These are phyloP conservation scores for Drosophila kikkawai DNA, from an alignment of 1,140 invertebrate genomes.

Conservation along the genomic window DNA sequence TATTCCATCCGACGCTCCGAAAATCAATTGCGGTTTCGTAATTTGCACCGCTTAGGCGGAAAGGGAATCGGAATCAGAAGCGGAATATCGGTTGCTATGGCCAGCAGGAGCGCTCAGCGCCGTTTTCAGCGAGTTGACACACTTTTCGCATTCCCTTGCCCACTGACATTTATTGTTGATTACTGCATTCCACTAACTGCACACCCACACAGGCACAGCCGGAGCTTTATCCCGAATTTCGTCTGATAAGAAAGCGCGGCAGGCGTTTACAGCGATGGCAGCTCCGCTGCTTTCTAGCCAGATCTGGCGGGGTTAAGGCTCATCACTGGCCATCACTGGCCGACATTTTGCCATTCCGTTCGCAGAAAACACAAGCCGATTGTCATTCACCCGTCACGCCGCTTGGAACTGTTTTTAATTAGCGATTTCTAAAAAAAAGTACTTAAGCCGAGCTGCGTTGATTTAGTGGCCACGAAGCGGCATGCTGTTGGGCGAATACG, in stretches of 20 bases:
- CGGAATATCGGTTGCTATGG: slow-evolving; percentile 49
- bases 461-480: slow-evolving; percentile 22
- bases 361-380: neutral
- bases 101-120: slow-evolving; percentile 48
- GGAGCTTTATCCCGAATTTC: slow-evolving; percentile 27
- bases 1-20: slow-evolving; percentile 41
- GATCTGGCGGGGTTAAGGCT: neutral
- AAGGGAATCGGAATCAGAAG: slow-evolving; percentile 34
- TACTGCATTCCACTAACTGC: slow-evolving; percentile 50
- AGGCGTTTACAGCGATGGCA: slow-evolving; percentile 8
- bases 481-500: slow-evolving; percentile 75
- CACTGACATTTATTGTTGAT: slow-evolving; percentile 76
- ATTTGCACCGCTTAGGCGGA: slow-evolving; percentile 39
- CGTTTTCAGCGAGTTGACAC: slow-evolving; percentile 64
- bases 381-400: neutral
- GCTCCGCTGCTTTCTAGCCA: neutral
- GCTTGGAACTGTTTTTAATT: slow-evolving; percentile 19
- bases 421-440: slow-evolving; percentile 18
- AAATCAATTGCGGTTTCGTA: slow-evolving; percentile 75
- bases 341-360: neutral
- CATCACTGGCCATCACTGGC: too few species aligned
- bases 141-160: slow-evolving; percentile 54
- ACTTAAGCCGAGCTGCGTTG: neutral
- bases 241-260: slow-evolving; percentile 45
- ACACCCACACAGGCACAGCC: slow-evolving; percentile 6